Evolutionary conservation across 2,888 invertebrate genomes (phyloP).

Genomic region (Lasioglossum morio): DNA sequence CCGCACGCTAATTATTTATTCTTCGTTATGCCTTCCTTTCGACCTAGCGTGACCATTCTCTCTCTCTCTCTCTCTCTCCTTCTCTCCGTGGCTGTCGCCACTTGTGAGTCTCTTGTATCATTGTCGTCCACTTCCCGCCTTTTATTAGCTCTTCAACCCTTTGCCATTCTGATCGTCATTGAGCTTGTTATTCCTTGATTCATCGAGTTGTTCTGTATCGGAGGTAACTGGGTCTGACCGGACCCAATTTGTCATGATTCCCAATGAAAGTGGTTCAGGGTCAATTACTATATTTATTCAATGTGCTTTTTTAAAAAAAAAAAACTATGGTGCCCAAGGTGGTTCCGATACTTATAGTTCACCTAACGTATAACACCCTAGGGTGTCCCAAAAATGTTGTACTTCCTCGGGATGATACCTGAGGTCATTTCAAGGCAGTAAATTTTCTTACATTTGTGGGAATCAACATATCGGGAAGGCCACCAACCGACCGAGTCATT

Average conservation of each 20-base stretch:
- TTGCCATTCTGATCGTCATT: neutral
- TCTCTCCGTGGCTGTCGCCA: constrained; percentile 25
- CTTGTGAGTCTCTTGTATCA: constrained; percentile 27
- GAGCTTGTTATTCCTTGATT: neutral
- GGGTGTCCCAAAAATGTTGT: no score
- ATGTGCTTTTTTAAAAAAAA: no score
- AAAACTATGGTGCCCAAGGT: no score
- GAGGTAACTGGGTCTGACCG: neutral
- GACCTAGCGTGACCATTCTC: constrained; percentile 67
- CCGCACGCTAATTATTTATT: constrained; percentile 81
- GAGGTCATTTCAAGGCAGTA: no score
- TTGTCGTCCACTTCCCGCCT: constrained; percentile 25
- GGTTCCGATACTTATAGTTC: no score
- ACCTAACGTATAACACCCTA: no score
- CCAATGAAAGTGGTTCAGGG: neutral
- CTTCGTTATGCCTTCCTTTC: constrained; percentile 73
- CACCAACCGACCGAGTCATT: no score
- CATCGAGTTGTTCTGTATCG: neutral
- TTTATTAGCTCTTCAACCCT: neutral
- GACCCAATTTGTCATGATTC: neutral
- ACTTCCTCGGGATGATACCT: no score
- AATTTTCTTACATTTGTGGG: no score
- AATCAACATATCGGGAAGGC: no score
- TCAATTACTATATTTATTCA: neutral
- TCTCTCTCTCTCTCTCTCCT: neutral